Percentiles rank a stretch among this genome's conserved stretches.
Evolutionary conservation across 2,888 invertebrate species (phyloP).

Genomic region (Drosophila hamatofila): DNA sequence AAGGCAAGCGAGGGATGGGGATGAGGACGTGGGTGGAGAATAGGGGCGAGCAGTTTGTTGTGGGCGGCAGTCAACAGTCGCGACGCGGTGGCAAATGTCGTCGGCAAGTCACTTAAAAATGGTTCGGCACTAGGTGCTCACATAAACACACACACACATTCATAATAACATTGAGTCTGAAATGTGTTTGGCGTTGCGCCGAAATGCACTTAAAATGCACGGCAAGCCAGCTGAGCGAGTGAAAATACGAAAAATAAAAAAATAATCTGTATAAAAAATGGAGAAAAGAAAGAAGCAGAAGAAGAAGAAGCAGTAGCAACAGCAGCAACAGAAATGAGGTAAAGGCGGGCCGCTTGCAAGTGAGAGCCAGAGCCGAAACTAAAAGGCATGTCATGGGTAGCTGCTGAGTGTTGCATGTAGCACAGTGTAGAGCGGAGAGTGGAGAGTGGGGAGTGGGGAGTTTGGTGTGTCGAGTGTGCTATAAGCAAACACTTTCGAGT

Average conservation of each 20-base stretch:
- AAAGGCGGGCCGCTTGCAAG: conserved; percentile 52
- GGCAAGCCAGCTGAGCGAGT: conserved; percentile 48
- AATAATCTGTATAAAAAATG: conserved; percentile 34
- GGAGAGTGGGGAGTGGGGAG: conserved; percentile 13
- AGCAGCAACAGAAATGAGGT: conserved; percentile 30
- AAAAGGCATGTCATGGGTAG: conserved; percentile 59
- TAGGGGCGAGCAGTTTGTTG: neutral
- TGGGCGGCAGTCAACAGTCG: conserved; percentile 46
- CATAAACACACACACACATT: conserved; percentile 14
- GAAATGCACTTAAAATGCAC: conserved; percentile 74
- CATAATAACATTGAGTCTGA: conserved; percentile 17
- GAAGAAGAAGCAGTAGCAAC: neutral
- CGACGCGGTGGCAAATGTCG: conserved; percentile 59
- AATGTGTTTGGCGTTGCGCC: conserved; percentile 48
- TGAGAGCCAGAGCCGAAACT: conserved; percentile 48
- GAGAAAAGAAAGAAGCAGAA: conserved; percentile 2
- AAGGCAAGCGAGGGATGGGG: neutral
- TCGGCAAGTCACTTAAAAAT: conserved; percentile 78
- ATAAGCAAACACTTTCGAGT: conserved; percentile 76
- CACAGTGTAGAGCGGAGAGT: conserved; percentile 19
- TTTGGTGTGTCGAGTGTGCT: conserved; percentile 61
- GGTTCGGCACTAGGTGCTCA: conserved; percentile 58
- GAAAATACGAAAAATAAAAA: conserved; percentile 39
- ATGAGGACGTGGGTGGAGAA: neutral
- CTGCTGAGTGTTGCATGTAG: conserved; percentile 20